Evolutionary conservation across 2,797 vertebrate genomes (phyloP).

Genomic region (Pipistrellus pygmaeus): DNA sequence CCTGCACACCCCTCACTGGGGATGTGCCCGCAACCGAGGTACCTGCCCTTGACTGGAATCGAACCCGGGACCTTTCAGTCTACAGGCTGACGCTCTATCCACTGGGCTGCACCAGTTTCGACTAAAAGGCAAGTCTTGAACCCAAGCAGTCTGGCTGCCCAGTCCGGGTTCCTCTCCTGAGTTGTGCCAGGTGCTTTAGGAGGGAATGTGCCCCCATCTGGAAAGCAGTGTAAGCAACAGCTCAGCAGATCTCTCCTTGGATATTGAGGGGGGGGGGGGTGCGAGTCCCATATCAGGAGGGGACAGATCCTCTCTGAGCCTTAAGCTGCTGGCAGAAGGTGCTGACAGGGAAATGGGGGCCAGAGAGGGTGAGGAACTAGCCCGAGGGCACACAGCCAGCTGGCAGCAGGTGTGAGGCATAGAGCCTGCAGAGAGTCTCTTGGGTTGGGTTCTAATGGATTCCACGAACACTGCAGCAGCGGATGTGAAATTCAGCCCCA

Average conservation of each 20-base stretch:
- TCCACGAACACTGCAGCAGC: too few species aligned
- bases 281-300: not conserved
- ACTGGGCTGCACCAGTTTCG: too few species aligned
- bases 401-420: not conserved
- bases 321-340: not conserved
- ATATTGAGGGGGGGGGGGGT: too few species aligned
- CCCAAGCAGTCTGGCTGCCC: not conserved
- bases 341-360: not conserved
- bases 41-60: too few species aligned
- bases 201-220: not conserved
- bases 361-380: not conserved
- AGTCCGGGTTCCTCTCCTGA: accelerated
- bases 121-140: not conserved
- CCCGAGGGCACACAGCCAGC: not conserved
- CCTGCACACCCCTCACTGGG: too few species aligned
- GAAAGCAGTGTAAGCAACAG: not conserved
- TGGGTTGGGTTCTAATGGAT: accelerated
- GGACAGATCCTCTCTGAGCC: not conserved
- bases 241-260: not conserved
- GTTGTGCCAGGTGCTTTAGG: accelerated
- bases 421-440: not conserved
- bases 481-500: not conserved
- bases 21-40: too few species aligned
- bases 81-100: too few species aligned
- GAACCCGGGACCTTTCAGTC: too few species aligned